Evolutionary conservation across 2,888 invertebrate species (phyloP).

Genomic region (Diogma glabrata): DNA sequence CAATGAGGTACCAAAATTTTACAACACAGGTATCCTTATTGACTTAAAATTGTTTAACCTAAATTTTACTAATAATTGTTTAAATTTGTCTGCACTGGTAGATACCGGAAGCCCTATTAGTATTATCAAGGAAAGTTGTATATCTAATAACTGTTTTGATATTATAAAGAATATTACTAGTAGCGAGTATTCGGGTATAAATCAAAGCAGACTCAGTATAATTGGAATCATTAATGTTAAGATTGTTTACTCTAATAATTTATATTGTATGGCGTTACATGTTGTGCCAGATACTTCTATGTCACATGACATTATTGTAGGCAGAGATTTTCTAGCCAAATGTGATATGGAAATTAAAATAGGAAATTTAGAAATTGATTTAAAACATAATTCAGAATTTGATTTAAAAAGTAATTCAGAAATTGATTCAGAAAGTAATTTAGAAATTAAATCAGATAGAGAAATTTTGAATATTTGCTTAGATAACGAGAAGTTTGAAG

Average conservation of each 20-base stretch:
- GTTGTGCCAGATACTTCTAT: background rate
- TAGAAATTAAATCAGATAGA: too few relatives aligned
- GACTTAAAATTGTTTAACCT: slow-evolving; percentile 1
- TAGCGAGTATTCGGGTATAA: background rate
- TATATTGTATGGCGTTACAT: slow-evolving; percentile 1
- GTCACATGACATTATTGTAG: background rate
- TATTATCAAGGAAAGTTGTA: background rate
- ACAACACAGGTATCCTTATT: background rate
- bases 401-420: too few relatives aligned
- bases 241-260: background rate
- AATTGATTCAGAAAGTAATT: too few relatives aligned
- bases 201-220: background rate
- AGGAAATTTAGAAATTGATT: background rate
- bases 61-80: too few relatives aligned
- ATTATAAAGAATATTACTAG: too few relatives aligned
- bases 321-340: background rate
- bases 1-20: background rate
- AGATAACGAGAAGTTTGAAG: too few relatives aligned
- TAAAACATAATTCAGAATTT: background rate
- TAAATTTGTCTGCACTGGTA: too few relatives aligned
- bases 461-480: too few relatives aligned
- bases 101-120: too few relatives aligned
- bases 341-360: slow-evolving; percentile 3
- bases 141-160: background rate
- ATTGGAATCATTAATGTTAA: background rate